A percentile compares a stretch with the other conserved stretches of the same genome.
phyloP scores from a whole-genome alignment of 2,888 invertebrate genomes.

The Papilio gigon region DNA sequence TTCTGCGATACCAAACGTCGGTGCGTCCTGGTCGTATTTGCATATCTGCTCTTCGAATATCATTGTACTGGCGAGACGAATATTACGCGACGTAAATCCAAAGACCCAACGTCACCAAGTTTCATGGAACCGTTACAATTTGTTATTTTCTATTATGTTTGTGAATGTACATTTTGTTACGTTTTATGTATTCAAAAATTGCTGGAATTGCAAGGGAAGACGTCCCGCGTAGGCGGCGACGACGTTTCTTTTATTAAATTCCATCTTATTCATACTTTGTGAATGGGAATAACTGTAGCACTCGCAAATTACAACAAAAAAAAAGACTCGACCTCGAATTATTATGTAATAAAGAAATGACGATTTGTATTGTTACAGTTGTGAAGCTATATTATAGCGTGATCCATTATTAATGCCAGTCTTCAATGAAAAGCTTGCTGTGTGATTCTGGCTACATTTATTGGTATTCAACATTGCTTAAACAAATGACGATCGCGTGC shows the following conservation, averaged over 20 bases:
- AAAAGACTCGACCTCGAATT: background rate
- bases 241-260: constrained; percentile 31
- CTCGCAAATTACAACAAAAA: constrained; percentile 4
- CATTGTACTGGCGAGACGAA: constrained; percentile 2
- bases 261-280: constrained; percentile 20
- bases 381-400: background rate
- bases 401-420: too few relatives aligned
- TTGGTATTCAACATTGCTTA: too few relatives aligned
- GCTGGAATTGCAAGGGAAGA: constrained; percentile 13
- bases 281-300: constrained; percentile 17
- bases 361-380: constrained; percentile 1
- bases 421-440: too few relatives aligned
- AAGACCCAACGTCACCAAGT: too few relatives aligned
- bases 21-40: constrained; percentile 18
- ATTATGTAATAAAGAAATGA: background rate
- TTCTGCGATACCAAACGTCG: constrained; percentile 28
- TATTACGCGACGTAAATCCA: background rate
- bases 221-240: constrained; percentile 3
- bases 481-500: too few relatives aligned
- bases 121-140: too few relatives aligned
- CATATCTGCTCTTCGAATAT: constrained; percentile 15
- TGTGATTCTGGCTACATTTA: too few relatives aligned
- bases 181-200: constrained; percentile 20
- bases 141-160: constrained; percentile 8
- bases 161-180: constrained; percentile 15